Base-by-base conservation (phyloP, 2,888 invertebrate genomes). In the Eupithecia vulgata region DNA sequence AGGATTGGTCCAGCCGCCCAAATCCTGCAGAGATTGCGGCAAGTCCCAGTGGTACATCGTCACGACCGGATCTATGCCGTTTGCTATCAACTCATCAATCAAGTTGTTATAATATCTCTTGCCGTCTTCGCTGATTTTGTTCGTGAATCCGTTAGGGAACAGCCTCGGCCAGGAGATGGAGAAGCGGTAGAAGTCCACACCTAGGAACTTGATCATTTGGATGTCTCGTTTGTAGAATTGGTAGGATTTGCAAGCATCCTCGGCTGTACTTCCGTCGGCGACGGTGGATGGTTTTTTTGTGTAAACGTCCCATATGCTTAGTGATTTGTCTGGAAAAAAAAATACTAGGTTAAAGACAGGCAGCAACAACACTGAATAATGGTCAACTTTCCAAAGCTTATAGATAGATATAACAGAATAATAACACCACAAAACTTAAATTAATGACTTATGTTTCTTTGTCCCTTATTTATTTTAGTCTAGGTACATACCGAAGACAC, bases 111-210 rank as follows among this genome's bases (percentile, higher is more conserved):
- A 97, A 85, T 96, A 96, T 40, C 92, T 85, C 17, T 96, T 88
- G 4, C 96, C 97, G 1, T 90, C 91, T 79, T 94, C 83, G 82
- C 96, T 97, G 30, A 96, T 86, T 64, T 88, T 86, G 67, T 95
- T 91, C 0, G 91, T 76, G 67, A 92, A 93, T 5, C 96, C 96
- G 59, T 88, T 94, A 0, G 96, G 96, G 61, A 96, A 86, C 15
- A 97, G 87, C 72, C 97, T 90, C 0, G 96, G 85, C 97, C 97
- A 97, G 0, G 96, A 95, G 73, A 96, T 91, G 5, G 95, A 95
- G 81, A 96, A 95, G 64, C 95, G 88, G 81, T 95, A 95, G 78
- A 93, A 94, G 66, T 95, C 86, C 0, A 94, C 94, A 0, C 92
- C 92, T 1, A 95, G 78, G 68, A 89, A 88, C 61, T 88, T 90